Conservation (phyloP, 1,140 invertebrate species). For the Asobara japonica region DNA sequence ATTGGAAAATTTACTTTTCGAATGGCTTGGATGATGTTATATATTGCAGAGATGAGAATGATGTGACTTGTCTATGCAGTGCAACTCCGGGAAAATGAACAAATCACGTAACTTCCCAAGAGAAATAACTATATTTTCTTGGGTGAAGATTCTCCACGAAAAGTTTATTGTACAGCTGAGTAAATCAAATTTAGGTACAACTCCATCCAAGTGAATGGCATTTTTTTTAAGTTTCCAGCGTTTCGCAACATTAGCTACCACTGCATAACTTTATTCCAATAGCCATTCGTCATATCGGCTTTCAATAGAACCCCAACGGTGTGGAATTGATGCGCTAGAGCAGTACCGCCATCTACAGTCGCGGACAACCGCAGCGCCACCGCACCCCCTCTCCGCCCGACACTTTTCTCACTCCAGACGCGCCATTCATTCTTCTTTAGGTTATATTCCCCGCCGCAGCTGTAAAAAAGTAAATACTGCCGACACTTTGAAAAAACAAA, state of each 20-base stretch:
- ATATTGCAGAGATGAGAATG: too few species aligned
- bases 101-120: neutral
- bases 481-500: conserved; percentile 58
- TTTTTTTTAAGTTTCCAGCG: conserved; percentile 33
- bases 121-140: neutral
- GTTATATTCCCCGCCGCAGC: conserved; percentile 26
- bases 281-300: conserved; percentile 58
- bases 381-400: conserved; percentile 46
- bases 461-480: conserved; percentile 57
- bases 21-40: too few species aligned
- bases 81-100: neutral
- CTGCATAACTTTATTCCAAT: conserved; percentile 62
- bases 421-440: neutral
- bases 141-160: neutral
- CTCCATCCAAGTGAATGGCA: conserved; percentile 2
- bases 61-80: neutral
- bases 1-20: too few species aligned
- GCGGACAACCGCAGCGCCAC: conserved; percentile 21
- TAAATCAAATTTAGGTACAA: conserved; percentile 6
- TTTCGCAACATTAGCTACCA: conserved; percentile 61
- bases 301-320: conserved; percentile 54
- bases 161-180: neutral
- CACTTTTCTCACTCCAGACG: too few species aligned
- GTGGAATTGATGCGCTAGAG: conserved; percentile 47
- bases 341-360: conserved; percentile 25